Evolutionary conservation across 2,888 invertebrate species (phyloP).

Genomic region (Formica aserva): DNA sequence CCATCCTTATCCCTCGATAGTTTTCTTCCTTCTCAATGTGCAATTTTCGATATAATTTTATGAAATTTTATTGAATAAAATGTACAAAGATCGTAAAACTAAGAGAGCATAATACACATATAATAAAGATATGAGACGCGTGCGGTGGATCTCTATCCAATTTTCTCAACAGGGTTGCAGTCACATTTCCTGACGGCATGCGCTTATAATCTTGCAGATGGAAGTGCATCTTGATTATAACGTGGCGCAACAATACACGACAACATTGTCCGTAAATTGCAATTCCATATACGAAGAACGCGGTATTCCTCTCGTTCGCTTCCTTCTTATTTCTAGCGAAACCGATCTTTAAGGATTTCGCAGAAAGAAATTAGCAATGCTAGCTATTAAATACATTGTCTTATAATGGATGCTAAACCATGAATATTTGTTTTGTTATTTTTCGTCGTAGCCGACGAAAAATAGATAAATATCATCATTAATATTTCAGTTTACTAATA

Average conservation of each 20-base stretch:
- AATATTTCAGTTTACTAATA: background rate
- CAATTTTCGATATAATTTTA: background rate
- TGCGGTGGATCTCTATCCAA: slow-evolving; percentile 15
- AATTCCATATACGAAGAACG: slow-evolving; percentile 32
- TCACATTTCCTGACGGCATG: slow-evolving; percentile 1
- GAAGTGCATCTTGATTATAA: slow-evolving; percentile 15
- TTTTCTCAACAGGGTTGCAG: slow-evolving; percentile 45
- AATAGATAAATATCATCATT: background rate
- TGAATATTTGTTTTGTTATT: background rate
- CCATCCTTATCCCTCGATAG: background rate
- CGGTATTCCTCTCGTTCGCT: background rate
- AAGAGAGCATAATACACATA: background rate
- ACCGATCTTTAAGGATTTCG: background rate
- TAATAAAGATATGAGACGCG: background rate
- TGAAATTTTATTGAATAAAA: background rate
- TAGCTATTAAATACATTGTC: background rate
- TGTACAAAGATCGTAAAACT: background rate
- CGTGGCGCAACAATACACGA: slow-evolving; percentile 7
- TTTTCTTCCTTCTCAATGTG: background rate
- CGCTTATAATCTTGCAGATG: slow-evolving; percentile 37
- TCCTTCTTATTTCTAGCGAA: background rate
- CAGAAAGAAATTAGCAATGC: background rate
- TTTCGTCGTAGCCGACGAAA: background rate
- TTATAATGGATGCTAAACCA: background rate
- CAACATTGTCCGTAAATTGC: slow-evolving; percentile 34